These are phyloP conservation scores for Salvelinus fontinalis DNA, from an alignment of 2,113 vertebrate genomes.

Conservation along the genomic window DNA sequence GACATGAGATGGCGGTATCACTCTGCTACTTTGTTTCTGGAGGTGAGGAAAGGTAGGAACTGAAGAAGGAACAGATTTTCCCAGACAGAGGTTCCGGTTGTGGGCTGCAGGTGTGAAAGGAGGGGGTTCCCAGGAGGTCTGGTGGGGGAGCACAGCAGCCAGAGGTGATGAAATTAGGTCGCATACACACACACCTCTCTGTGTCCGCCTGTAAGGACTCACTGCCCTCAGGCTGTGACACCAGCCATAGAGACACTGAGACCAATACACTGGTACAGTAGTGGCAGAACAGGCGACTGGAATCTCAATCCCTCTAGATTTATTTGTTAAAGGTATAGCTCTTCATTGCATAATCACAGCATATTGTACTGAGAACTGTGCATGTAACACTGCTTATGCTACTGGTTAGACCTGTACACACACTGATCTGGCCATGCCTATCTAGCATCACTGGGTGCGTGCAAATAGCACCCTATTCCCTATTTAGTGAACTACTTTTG, in stretches of 20 bases:
- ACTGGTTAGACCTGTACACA: no score
- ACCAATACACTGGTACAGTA: neutral
- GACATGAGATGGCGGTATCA: slow-evolving; percentile 27
- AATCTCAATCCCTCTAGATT: neutral
- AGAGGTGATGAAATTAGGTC: neutral
- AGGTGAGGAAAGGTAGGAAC: slow-evolving; percentile 40
- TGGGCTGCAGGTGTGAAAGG: neutral
- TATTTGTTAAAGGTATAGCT: neutral
- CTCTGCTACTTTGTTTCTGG: slow-evolving; percentile 27
- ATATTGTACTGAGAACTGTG: neutral
- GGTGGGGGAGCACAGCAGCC: neutral
- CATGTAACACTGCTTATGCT: neutral
- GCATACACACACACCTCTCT: slow-evolving; percentile 1
- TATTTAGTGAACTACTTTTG: no score
- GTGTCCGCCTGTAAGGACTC: neutral
- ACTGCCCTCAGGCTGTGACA: neutral
- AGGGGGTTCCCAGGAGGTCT: neutral
- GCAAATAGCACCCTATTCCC: no score
- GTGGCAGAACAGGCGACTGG: neutral
- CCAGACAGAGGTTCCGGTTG: neutral
- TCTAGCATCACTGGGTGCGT: no score
- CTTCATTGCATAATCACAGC: neutral
- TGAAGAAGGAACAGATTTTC: slow-evolving; percentile 12
- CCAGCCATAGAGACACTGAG: neutral
- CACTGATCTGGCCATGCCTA: no score